phyloP scores from a whole-genome alignment of 2,888 invertebrate genomes.

The Anoplius nigerrimus region DNA sequence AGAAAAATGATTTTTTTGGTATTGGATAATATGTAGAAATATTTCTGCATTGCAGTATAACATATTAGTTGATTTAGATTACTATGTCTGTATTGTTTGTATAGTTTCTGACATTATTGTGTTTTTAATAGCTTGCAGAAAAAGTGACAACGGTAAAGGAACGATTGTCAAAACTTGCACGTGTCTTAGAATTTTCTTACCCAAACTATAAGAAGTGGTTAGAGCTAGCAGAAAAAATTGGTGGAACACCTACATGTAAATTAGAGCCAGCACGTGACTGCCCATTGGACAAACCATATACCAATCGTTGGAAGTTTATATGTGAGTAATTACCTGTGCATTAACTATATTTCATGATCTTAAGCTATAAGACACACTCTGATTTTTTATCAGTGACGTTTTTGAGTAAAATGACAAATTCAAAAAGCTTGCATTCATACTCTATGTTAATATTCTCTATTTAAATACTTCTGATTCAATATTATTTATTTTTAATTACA shows the following conservation, averaged over 20 bases:
- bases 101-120: no score
- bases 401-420: neutral
- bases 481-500: no score
- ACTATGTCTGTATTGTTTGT: no score
- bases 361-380: neutral
- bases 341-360: neutral
- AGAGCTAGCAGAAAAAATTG: conserved; percentile 58
- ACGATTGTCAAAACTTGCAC: conserved; percentile 66
- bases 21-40: conserved; percentile 65
- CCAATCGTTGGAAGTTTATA: conserved; percentile 71
- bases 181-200: conserved; percentile 68
- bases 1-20: conserved; percentile 52
- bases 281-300: conserved; percentile 63
- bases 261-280: conserved; percentile 63
- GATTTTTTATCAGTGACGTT: neutral
- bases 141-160: conserved; percentile 66
- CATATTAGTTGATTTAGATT: neutral
- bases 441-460: no score
- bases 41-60: conserved; percentile 5
- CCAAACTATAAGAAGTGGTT: conserved; percentile 69
- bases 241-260: conserved; percentile 67
- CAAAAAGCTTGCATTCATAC: no score
- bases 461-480: no score
- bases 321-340: conserved; percentile 62
- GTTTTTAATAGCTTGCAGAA: conserved; percentile 55